phyloP scores from a whole-genome alignment of 2,797 vertebrate genomes.

The Alosa sapidissima region DNA sequence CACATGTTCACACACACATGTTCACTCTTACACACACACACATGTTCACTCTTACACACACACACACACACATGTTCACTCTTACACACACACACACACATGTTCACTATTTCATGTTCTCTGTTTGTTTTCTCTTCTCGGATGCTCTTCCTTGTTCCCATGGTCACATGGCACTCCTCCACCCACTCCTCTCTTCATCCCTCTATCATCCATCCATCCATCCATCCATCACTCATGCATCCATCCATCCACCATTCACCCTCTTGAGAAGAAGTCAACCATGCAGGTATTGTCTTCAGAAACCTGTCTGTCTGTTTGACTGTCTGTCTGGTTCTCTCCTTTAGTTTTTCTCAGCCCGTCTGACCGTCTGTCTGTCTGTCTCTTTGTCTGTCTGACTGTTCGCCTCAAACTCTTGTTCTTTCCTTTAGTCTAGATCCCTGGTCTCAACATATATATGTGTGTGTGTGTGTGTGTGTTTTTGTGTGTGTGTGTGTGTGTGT shows the following conservation, averaged over 20 bases:
- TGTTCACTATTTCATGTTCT: slow-evolving; percentile 56
- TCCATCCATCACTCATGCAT: slow-evolving; percentile 52
- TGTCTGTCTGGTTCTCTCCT: background rate
- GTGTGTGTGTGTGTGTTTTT: background rate
- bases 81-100: background rate
- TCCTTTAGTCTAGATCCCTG: background rate
- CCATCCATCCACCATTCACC: slow-evolving; percentile 61
- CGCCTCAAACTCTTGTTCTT: background rate
- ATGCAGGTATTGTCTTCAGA: slow-evolving; percentile 72
- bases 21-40: too few species aligned
- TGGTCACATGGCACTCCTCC: slow-evolving; percentile 39
- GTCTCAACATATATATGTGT: background rate
- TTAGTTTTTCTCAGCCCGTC: background rate
- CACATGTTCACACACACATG: background rate
- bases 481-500: too few species aligned
- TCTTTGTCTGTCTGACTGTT: background rate
- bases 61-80: background rate
- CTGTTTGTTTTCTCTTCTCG: slow-evolving; percentile 52
- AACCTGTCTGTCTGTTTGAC: slow-evolving; percentile 41
- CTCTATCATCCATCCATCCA: slow-evolving; percentile 44
- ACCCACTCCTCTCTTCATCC: slow-evolving; percentile 43
- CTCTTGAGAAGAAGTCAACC: slow-evolving; percentile 67
- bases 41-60: background rate
- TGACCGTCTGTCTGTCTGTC: background rate
- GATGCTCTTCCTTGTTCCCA: slow-evolving; percentile 37